phyloP scores from a whole-genome alignment of 2,113 vertebrate genomes.

The Catharus fuscescens region DNA sequence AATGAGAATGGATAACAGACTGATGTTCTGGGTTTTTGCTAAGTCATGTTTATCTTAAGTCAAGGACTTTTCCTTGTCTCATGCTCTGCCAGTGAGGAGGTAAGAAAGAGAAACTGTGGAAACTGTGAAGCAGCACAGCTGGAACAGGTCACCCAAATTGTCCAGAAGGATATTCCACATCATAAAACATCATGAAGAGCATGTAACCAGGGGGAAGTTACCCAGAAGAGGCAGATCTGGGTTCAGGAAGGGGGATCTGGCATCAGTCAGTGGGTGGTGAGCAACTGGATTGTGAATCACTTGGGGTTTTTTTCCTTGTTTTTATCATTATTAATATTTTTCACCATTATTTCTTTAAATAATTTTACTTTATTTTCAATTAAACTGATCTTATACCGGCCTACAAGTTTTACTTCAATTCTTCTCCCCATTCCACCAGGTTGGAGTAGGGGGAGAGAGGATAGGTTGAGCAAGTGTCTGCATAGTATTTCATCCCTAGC shows the following conservation, averaged over 20 bases:
- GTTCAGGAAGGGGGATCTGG: accelerated
- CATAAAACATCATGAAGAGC: background rate
- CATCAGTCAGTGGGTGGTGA: background rate
- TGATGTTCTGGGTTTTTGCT: background rate
- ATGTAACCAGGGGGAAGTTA: background rate
- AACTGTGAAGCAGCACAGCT: background rate
- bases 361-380: background rate
- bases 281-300: background rate
- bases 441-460: background rate
- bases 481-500: background rate
- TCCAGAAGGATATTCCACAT: background rate
- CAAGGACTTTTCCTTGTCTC: background rate
- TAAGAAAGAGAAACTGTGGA: background rate
- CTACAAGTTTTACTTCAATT: background rate
- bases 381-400: background rate
- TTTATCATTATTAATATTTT: background rate
- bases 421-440: background rate
- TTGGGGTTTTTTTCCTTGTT: background rate
- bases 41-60: background rate
- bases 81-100: background rate
- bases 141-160: too few relatives aligned
- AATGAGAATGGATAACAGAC: background rate
- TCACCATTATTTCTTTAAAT: background rate
- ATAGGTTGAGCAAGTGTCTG: background rate
- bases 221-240: background rate